Evolutionary conservation across 1,140 invertebrate genomes (phyloP).

Genomic region (Acarapis woodi): DNA sequence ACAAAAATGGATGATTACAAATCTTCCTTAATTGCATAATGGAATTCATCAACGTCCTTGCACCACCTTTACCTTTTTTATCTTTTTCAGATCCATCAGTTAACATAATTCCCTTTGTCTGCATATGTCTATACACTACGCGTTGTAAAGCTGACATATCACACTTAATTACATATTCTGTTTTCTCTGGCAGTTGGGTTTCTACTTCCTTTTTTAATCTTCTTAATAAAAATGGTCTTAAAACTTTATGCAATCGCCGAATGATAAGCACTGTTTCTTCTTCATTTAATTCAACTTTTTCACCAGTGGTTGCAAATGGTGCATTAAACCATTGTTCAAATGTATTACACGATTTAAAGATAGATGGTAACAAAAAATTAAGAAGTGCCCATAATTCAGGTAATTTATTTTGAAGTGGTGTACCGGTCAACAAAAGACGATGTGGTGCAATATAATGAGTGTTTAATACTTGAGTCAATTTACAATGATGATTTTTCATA

Average conservation of each 20-base stretch:
- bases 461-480: constrained; percentile 75
- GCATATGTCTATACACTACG: constrained; percentile 83
- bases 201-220: constrained; percentile 96
- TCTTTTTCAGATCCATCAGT: constrained; percentile 85
- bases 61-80: constrained; percentile 70
- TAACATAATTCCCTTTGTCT: constrained; percentile 48
- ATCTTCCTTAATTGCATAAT: constrained; percentile 91
- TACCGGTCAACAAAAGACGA: constrained; percentile 75
- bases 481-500: constrained; percentile 99
- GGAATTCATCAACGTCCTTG: constrained; percentile 95
- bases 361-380: constrained; percentile 86
- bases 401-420: constrained; percentile 81
- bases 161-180: constrained; percentile 96
- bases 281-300: constrained; percentile 91
- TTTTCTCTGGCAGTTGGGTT: constrained; percentile 89
- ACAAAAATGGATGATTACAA: constrained; percentile 99
- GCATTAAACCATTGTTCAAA: constrained; percentile 99
- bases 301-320: constrained; percentile 89
- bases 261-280: constrained; percentile 99
- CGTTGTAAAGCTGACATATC: constrained; percentile 90
- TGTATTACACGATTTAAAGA: constrained; percentile 89
- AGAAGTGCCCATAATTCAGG: constrained; percentile 96
- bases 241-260: constrained; percentile 88
- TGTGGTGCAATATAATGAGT: constrained; percentile 86
- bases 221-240: constrained; percentile 78